These are phyloP conservation scores for Myotis brandtii DNA, from an alignment of 2,113 vertebrate species.

Conservation along the genomic window DNA sequence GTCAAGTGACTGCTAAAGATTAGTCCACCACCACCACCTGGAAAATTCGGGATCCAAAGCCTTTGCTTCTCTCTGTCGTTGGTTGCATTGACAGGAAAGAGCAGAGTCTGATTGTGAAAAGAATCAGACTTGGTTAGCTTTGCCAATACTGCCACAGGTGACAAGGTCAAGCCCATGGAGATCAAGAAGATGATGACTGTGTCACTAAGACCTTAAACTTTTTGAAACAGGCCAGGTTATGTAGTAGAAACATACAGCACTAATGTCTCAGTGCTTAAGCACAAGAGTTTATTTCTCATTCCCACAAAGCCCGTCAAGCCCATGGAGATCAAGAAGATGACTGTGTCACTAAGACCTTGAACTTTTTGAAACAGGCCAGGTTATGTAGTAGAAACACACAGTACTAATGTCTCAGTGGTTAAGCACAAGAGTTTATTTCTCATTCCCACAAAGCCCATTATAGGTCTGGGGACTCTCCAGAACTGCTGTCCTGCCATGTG, in stretches of 20 bases:
- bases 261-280: not conserved
- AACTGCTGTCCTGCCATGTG: not conserved
- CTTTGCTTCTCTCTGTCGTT: not conserved
- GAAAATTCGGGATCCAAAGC: not conserved
- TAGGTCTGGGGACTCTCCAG: not conserved
- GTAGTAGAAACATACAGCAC: constrained; percentile 12
- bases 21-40: not conserved
- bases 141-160: not conserved
- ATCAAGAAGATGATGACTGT: not conserved
- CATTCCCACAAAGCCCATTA: not conserved
- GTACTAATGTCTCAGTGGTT: not conserved
- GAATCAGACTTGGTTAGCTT: not conserved
- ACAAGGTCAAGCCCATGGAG: not conserved
- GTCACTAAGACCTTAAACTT: not conserved
- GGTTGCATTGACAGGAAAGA: too few relatives aligned
- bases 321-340: too few relatives aligned
- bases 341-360: not conserved
- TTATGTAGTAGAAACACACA: constrained; percentile 11
- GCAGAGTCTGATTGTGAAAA: too few relatives aligned
- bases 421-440: constrained; percentile 5
- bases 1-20: not conserved
- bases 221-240: not conserved
- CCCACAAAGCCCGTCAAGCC: not conserved
- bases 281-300: constrained; percentile 10
- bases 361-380: not conserved